Conservation (phyloP, 2,888 invertebrate species). For the Eristalis arbustorum region DNA sequence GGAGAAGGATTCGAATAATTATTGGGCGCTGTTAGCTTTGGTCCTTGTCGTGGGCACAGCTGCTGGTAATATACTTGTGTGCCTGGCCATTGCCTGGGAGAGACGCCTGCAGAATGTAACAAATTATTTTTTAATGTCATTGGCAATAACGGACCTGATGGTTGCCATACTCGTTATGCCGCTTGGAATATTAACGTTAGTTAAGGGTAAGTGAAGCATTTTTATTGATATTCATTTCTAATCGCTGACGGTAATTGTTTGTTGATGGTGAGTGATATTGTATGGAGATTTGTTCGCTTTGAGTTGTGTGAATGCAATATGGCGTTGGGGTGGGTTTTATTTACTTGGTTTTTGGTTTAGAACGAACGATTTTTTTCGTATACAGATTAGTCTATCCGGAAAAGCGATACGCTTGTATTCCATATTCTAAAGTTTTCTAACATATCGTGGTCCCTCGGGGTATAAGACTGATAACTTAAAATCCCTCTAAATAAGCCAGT, state of each 20-base stretch:
- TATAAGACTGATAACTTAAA: no score
- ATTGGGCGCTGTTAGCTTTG: conserved; percentile 90
- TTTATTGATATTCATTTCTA: neutral
- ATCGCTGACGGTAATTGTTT: neutral
- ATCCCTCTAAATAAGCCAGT: no score
- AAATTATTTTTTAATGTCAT: conserved; percentile 97
- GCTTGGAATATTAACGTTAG: conserved; percentile 90
- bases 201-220: conserved; percentile 85
- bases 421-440: no score
- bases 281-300: neutral
- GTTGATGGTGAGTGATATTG: neutral
- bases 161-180: conserved; percentile 98
- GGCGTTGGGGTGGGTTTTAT: no score
- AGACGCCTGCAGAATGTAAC: conserved; percentile 96
- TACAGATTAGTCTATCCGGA: no score
- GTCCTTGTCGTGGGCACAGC: conserved; percentile 92
- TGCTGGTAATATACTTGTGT: conserved; percentile 95
- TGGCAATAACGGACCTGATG: conserved; percentile 96
- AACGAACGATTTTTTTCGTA: no score
- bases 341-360: no score
- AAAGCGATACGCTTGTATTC: no score
- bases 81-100: conserved; percentile 95
- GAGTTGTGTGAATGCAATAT: no score
- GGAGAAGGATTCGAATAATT: conserved; percentile 82
- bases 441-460: no score